These are phyloP conservation scores for Rissa tridactyla DNA, from an alignment of 2,113 vertebrate species.

Conservation along the genomic window DNA sequence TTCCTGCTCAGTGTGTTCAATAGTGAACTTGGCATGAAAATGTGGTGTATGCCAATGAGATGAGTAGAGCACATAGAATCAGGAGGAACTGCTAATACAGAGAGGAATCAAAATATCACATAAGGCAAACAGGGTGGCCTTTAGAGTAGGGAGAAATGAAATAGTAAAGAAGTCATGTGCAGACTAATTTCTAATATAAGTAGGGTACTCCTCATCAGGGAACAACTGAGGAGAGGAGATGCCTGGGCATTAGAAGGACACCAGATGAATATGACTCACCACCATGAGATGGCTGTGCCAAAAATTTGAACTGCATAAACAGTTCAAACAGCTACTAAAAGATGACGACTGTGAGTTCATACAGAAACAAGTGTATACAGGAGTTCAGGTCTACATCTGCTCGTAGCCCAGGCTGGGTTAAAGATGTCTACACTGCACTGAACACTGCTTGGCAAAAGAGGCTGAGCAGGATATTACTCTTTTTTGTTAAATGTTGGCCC, in stretches of 20 bases:
- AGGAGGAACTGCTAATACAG: neutral
- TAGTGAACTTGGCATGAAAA: neutral
- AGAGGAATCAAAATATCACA: neutral
- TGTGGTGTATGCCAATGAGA: neutral
- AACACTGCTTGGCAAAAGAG: neutral
- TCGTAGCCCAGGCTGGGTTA: neutral
- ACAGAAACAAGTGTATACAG: neutral
- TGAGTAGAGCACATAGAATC: neutral
- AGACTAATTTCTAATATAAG: neutral
- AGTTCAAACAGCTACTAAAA: neutral
- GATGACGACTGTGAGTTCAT: neutral
- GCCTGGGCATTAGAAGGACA: neutral
- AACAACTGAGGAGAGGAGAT: neutral
- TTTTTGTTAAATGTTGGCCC: neutral
- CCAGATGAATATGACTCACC: neutral
- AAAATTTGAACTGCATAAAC: neutral
- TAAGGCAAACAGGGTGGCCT: neutral
- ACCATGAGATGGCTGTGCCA: neutral
- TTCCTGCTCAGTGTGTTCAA: neutral
- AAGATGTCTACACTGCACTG: neutral
- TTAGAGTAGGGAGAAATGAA: neutral
- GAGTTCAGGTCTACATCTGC: neutral
- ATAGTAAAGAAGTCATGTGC: neutral
- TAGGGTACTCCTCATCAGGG: neutral
- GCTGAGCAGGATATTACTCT: neutral